Conservation (phyloP, 2,113 vertebrate genomes). For the Tupaia chinensis region DNA sequence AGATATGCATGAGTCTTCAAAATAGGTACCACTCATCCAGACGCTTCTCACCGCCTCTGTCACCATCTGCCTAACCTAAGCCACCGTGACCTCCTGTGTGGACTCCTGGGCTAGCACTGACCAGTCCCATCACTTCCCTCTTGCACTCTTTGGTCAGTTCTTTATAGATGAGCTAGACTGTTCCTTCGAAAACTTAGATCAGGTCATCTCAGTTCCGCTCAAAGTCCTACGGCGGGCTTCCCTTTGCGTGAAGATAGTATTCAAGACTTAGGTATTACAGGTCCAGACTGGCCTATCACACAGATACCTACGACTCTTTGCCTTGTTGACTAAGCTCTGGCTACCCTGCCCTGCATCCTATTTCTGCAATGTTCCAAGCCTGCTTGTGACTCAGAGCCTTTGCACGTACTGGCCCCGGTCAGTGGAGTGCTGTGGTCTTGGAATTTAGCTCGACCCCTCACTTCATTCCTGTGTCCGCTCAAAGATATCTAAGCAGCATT, state of each 20-base stretch:
- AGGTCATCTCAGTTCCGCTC: neutral
- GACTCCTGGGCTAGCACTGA: neutral
- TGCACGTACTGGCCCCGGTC: neutral
- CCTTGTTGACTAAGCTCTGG: neutral
- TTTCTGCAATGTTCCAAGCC: conserved; percentile 24
- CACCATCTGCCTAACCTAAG: too few relatives aligned
- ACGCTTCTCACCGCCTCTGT: neutral
- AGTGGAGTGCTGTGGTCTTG: neutral
- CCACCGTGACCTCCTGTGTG: neutral
- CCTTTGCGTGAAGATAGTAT: neutral
- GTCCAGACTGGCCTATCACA: neutral
- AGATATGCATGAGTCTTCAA: neutral
- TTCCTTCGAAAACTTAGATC: neutral
- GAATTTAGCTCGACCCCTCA: neutral
- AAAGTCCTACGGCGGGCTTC: neutral
- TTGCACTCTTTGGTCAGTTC: neutral
- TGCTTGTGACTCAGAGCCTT: neutral
- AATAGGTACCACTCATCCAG: neutral
- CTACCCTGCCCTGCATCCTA: neutral
- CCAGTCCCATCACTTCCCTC: neutral
- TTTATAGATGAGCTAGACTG: neutral
- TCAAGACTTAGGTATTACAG: neutral
- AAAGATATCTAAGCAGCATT: neutral
- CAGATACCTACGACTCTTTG: neutral
- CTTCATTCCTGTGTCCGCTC: neutral